Base-by-base conservation (phyloP, 2,888 invertebrate species). In the Scaptomyza reducta region DNA sequence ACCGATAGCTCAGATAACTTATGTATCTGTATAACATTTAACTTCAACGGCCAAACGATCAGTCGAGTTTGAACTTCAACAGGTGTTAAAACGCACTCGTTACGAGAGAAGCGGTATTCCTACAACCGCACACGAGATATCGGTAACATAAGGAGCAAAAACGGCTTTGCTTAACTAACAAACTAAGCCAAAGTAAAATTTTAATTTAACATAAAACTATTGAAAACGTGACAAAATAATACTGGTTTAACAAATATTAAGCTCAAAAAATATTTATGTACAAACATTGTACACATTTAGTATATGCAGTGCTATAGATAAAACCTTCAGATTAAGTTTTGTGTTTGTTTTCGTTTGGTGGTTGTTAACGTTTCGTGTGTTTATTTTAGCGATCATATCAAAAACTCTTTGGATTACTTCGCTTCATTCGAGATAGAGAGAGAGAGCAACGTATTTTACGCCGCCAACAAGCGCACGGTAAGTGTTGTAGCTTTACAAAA, bases 41-140 rank as follows among this genome's bases (percentile, higher is more conserved):
- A 54, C 67, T 56, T 76, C 53, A 50, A 46, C 77, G 27, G 54
- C 38, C 18, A 49, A 46, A 25, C 65, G 65, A 68, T 72, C 88
- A 84, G 84, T 88, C 74, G 72, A 59, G 70, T 78, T 88, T 62
- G 55, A 87, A 83, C 78, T 81, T 75, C 85, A 87, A 85, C 85
- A 85, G 85, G 85, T 89, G 85, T 88, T 88, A 69, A 50, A 75
- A 71, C 78, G 58, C 47, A 60, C 46, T 59, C 60, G 73, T 46
- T 70, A 57, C 62, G 70, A 70, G 64, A 58, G 45, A 62, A 64
- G 61, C 69, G 77, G 77, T 44, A 47, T 14, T 67, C 38, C 10
- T 44, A 40, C 54, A 40, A 18, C 51, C 66, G 68, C 51, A 66
- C 42, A 70, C 77, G 77, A 77, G 42, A 79, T 31, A 64, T 77